These are phyloP conservation scores for Porphyrio hochstetteri DNA, from an alignment of 2,113 vertebrate genomes.

Conservation along the genomic window DNA sequence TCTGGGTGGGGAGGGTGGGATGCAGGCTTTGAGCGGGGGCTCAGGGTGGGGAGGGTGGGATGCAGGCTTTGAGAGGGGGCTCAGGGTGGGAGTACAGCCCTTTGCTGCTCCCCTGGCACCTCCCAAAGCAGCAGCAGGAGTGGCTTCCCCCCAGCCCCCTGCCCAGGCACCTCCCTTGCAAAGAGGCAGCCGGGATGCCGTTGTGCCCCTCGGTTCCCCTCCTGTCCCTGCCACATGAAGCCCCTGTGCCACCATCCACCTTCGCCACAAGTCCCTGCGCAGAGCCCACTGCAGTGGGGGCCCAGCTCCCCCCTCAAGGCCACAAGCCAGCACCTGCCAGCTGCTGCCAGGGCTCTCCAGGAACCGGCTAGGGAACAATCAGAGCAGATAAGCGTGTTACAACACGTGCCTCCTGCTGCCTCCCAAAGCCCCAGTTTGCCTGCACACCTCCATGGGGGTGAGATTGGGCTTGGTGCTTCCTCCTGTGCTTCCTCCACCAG, in stretches of 20 bases:
- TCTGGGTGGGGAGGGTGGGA: too few species aligned
- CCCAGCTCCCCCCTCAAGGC: not conserved
- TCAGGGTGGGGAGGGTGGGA: not conserved
- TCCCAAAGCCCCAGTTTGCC: not conserved
- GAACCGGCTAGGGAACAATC: not conserved
- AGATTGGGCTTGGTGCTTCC: not conserved
- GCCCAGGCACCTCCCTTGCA: not conserved
- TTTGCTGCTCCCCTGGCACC: not conserved
- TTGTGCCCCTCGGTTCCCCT: not conserved
- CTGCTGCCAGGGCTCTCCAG: not conserved
- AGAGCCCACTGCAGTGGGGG: not conserved
- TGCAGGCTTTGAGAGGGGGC: not conserved
- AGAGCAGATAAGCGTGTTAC: not conserved
- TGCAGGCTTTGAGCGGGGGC: not conserved
- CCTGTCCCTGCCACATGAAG: not conserved
- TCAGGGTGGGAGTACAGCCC: not conserved
- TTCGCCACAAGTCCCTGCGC: not conserved
- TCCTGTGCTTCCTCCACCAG: not conserved
- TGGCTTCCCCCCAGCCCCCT: not conserved
- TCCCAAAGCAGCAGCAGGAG: accelerated
- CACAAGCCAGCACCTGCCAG: accelerated
- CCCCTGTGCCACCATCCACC: accelerated
- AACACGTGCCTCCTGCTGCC: not conserved
- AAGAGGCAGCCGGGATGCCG: accelerated
- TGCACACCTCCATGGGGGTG: not conserved